Base-by-base conservation (phyloP, 2,888 invertebrate species). In the Tipula confusa region DNA sequence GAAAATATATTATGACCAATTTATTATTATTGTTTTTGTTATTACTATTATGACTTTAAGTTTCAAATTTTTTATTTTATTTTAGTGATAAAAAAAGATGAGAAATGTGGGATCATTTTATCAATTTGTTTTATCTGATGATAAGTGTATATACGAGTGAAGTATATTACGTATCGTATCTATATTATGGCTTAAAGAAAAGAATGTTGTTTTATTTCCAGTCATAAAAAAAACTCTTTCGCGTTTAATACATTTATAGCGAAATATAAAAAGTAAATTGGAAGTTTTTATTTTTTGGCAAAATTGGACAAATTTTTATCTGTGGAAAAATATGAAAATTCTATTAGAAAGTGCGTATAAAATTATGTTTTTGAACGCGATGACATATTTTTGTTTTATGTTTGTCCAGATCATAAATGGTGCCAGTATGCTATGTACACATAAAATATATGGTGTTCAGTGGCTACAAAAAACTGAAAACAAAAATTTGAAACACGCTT, bases 1-100 rank as follows among this genome's bases (percentile, higher is more conserved):
- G 64, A 24, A 64, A 64, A 64, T 64, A 64, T 64, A 64, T 64
- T 64, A 64, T 64, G 64, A 64, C 64, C 64, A 64, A 64, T 64
- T 64, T 64, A 64, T 24, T 64, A 64, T 64, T 64, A 64, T 64
- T 64, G 24, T 64, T 64, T 24, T 64, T 64, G 64, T 64, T 64
- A 64, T 64, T 64, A 64, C 64, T 24, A 64, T 64, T 64, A 64
- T 24, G 64, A 64, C 24, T 64, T 64, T 64, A 64, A 64, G 64
- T 64, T 64, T 64, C 43, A 43, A 9, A 64, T 64, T 64, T n/a
- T 64, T 24, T 43, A 43, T 36, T 7, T 36, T 36, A 11, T 36
- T 6, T 36, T 36, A 36, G 36, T 9, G 13, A 43, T 43, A 43
- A 43, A 43, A 64, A 24, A 24, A 18, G 24, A 64, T 64, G 64